Evolutionary conservation across 2,797 vertebrate genomes (phyloP), one percentile per base, ranked within the genome.

Genomic region (Microcaecilia unicolor): DNA sequence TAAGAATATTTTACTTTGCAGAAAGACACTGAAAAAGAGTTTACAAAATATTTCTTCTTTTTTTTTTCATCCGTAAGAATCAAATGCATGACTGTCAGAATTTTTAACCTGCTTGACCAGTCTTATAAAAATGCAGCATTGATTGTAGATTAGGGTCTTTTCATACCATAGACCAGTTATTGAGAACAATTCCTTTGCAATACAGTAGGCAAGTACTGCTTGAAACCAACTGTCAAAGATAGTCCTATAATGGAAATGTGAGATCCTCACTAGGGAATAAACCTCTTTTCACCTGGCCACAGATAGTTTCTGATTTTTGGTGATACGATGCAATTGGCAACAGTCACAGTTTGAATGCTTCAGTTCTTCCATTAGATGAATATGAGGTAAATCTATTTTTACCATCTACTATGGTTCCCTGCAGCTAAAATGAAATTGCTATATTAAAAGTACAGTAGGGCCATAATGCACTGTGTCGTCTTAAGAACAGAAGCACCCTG

Each of bases 181-280:
- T 75, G 77, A 70, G 68, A 76, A 67, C 81, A 80, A 82, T 83
- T 80, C 69, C 64, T 55, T 55, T 56, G 67, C 71, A 79, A 73
- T 82, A 83, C 69, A 52, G 46, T 67, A 70, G 61, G 64, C 53
- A 71, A 47, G 31, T 37, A 41, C 60, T 73, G 55, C 59, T 67
- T 69, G 42, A 57, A 61, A 33, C 49, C 41, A 37, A 24, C 58
- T 80, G 70, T 76, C 53, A 71, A 61, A 74, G 59, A 38, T 47
- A 55, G 24, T 33, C 34, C 20, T 18, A 31, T 39, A 40, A 64
- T 56, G 61, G 44, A 59, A 65, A 57, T 26, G 17, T 44, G 58
- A 43, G 39, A 23, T 24, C 46, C 53, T 55, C 35, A 1, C 37
- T 39, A 65, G 53, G 22, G 67, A 70, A 64, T 68, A 46, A 42